Conservation (phyloP, 2,888 invertebrate species). For the Dryadula phaetusa region DNA sequence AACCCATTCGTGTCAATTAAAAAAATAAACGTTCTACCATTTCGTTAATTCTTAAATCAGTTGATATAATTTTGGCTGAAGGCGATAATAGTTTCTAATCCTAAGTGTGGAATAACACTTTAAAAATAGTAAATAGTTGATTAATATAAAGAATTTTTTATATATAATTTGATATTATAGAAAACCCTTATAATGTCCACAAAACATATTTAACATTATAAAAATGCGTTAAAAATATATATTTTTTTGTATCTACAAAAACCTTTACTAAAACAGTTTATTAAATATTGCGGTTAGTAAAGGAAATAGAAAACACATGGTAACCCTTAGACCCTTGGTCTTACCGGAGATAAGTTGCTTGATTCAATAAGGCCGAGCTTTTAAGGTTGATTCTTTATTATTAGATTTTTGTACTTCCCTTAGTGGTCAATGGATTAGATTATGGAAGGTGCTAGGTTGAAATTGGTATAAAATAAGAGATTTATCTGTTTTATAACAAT, state of each 20-base stretch:
- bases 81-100: no score
- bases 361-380: slow-evolving; percentile 12
- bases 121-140: no score
- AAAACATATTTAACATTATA: no score
- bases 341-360: slow-evolving; percentile 16
- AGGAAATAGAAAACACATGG: slow-evolving; percentile 24
- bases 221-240: neutral
- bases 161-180: no score
- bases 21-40: no score
- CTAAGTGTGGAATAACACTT: no score
- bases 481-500: no score
- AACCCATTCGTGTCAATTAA: no score
- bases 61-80: no score
- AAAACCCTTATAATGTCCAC: no score
- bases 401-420: slow-evolving; percentile 2
- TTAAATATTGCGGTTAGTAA: slow-evolving; percentile 14
- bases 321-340: slow-evolving; percentile 9
- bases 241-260: neutral
- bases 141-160: no score
- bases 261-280: neutral
- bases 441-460: neutral
- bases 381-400: slow-evolving; percentile 8
- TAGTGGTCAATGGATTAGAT: neutral
- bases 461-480: neutral
- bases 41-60: no score